Base-by-base conservation (phyloP, 2,888 invertebrate species). In the Apodemia zela region DNA sequence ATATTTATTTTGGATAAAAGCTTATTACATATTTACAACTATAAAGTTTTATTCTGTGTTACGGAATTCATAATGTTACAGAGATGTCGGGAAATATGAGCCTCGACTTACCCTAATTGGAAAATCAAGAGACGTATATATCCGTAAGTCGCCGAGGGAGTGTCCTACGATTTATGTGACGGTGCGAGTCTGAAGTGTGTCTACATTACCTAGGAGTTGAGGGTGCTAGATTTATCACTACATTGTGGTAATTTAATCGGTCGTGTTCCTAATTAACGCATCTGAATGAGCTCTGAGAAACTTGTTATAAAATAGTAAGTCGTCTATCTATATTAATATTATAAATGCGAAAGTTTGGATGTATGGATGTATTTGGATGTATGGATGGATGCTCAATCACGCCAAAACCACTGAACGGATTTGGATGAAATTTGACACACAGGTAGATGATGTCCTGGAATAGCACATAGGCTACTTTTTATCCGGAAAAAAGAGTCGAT, bases 51-150 rank as follows among this genome's bases (percentile, higher is more conserved):
- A 33, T 33, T 33, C 2, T 15, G 13, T 15, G 42, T 42, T 42
- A 15, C 42, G 42, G 42, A 51, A 54, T 54, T 15, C 21, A 13
- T 21, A 21, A 51, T 51, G 11, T 54, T 11, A 21, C 51, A 49
- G 18, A 29, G 54, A 54, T 25, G 25, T 25, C 25, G 3, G 15
- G 83, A 80, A 86, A 87, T 85, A 85, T 85, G 84, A 85, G 73
- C 75, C 71, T 76, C 73, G 79, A 81, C 75, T 84, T 77, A 71
- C 75, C 76, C 84, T 88, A 88, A 89, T 89, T 87, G 87, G 86
- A 82, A 84, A 85, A 85, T 85, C 83, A 82, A 78, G 76, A 75
- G 80, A 78, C 75, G 82, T 86, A 84, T 82, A 85, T 87, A 78
- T 78, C 75, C 72, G 71, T 69, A 68, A 74, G 71, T 67, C 71